A percentile compares a stretch with the other conserved stretches of the same genome.
Conservation (phyloP, 1,140 invertebrate genomes). For the Apis florea region DNA sequence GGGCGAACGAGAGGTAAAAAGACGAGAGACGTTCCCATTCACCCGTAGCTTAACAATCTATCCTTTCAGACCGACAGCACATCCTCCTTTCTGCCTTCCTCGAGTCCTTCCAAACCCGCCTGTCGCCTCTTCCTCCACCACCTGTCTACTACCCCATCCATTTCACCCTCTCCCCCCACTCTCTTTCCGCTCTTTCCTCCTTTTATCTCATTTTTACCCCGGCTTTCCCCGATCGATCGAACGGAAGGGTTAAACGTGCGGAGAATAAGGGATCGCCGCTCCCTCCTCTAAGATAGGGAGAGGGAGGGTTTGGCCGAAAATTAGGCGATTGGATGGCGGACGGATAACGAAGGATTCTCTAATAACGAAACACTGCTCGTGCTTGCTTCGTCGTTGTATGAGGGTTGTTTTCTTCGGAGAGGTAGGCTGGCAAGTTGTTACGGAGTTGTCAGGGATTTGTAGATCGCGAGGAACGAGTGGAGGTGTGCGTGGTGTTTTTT, state of each 20-base stretch:
- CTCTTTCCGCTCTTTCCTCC: background rate
- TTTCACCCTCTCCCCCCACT: constrained; percentile 28
- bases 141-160: background rate
- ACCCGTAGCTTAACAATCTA: constrained; percentile 73
- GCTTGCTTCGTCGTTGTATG: too few species aligned
- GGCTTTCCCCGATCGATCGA: constrained; percentile 47
- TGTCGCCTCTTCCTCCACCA: background rate
- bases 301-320: too few species aligned
- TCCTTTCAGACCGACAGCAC: constrained; percentile 70
- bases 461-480: too few species aligned
- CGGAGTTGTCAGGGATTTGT: too few species aligned
- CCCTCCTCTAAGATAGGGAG: too few species aligned
- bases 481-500: background rate
- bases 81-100: constrained; percentile 40
- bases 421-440: too few species aligned
- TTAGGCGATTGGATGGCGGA: too few species aligned
- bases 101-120: constrained; percentile 36
- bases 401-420: too few species aligned
- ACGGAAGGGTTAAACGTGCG: constrained; percentile 56
- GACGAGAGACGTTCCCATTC: constrained; percentile 69
- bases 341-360: too few species aligned
- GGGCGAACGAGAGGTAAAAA: constrained; percentile 65
- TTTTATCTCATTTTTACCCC: constrained; percentile 32
- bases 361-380: too few species aligned
- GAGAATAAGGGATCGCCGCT: constrained; percentile 41